phyloP scores from a whole-genome alignment of 35 echinoderm and acorn worm species.

The Ophiothrix spiculata region DNA sequence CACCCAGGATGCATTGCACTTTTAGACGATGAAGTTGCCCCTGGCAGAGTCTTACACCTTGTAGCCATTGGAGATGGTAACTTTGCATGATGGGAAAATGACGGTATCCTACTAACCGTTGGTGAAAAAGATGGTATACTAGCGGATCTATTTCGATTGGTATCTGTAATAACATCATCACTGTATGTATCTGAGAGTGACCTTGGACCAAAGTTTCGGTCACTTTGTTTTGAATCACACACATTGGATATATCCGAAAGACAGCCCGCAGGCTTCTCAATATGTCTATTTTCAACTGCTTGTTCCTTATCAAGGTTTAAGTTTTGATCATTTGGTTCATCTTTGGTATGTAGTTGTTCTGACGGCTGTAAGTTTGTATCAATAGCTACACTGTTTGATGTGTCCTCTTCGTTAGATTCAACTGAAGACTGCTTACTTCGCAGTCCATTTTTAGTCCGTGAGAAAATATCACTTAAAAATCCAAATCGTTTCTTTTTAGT shows the following conservation, averaged over 20 bases:
- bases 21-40: not conserved
- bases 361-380: no score
- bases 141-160: not conserved
- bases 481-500: constrained; percentile 69
- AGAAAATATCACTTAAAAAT: constrained; percentile 74
- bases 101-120: not conserved
- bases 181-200: not conserved
- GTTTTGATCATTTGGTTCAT: no score
- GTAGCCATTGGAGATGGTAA: constrained; percentile 29
- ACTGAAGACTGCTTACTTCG: constrained; percentile 33
- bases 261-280: no score
- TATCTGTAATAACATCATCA: not conserved
- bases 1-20: not conserved
- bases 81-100: constrained; percentile 7
- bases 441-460: constrained; percentile 52
- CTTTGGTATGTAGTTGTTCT: no score
- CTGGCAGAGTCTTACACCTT: not conserved
- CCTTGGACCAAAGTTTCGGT: not conserved
- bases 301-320: no score
- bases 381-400: no score
- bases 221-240: not conserved
- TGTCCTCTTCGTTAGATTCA: constrained; percentile 28
- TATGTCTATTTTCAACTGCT: no score
- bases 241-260: no score
- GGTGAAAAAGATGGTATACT: constrained; percentile 3